These are phyloP conservation scores for Melipona quadrifasciata DNA, from an alignment of 1,140 invertebrate genomes.

Conservation along the genomic window DNA sequence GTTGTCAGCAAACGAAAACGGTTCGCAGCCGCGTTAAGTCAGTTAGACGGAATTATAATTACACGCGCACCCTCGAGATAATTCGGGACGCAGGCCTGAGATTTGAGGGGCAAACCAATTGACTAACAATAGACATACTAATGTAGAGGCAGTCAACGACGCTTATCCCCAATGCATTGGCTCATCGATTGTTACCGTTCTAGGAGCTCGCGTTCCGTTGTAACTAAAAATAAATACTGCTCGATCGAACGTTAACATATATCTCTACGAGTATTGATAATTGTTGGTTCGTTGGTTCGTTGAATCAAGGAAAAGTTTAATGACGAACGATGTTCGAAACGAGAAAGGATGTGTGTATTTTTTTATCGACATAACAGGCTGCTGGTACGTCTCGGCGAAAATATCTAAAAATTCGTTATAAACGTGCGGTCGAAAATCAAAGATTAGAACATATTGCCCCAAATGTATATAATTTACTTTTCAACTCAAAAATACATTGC, in stretches of 20 bases:
- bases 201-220: background rate
- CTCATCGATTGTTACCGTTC: slow-evolving; percentile 55
- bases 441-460: too few relatives aligned
- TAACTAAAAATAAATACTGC: slow-evolving; percentile 9
- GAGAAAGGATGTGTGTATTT: too few relatives aligned
- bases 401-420: too few relatives aligned
- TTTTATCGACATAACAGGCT: too few relatives aligned
- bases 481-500: too few relatives aligned
- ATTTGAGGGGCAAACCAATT: slow-evolving; percentile 50
- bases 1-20: background rate
- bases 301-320: background rate
- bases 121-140: slow-evolving; percentile 39
- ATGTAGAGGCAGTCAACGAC: slow-evolving; percentile 59
- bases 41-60: slow-evolving; percentile 34
- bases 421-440: too few relatives aligned
- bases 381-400: too few relatives aligned
- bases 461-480: too few relatives aligned
- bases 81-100: slow-evolving; percentile 25
- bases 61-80: background rate
- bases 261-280: background rate
- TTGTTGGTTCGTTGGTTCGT: background rate
- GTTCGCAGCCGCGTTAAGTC: background rate
- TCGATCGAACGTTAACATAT: background rate
- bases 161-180: slow-evolving; percentile 51
- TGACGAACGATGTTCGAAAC: background rate